Evolutionary conservation across 2,888 invertebrate species (phyloP).

Genomic region (Hymenopus coronatus): DNA sequence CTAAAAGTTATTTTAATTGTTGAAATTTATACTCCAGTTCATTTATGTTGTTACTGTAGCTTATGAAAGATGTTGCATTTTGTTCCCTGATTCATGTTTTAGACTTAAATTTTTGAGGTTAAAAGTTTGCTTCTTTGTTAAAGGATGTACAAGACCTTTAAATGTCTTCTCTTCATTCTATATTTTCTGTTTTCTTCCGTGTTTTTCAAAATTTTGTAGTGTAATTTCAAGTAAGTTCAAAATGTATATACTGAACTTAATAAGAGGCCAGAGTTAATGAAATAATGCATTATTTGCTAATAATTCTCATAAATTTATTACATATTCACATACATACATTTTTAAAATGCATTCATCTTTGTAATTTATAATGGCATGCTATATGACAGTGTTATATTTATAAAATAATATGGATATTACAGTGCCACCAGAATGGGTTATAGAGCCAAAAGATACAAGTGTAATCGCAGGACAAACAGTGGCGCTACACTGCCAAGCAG

Average conservation of each 20-base stretch:
- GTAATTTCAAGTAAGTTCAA: not conserved
- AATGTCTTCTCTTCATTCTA: not conserved
- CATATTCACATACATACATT: not conserved
- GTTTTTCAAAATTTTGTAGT: not conserved
- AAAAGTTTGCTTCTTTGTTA: not conserved
- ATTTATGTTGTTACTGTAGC: not conserved
- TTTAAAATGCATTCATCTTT: not conserved
- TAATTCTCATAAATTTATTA: not conserved
- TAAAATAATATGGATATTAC: slow-evolving; percentile 21
- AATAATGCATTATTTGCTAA: not conserved
- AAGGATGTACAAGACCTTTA: not conserved
- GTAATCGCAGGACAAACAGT: slow-evolving; percentile 44
- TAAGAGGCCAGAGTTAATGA: not conserved
- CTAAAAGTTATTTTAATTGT: not conserved
- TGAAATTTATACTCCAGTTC: not conserved
- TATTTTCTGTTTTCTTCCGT: not conserved
- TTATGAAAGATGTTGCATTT: not conserved
- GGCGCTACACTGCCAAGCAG: slow-evolving; percentile 45
- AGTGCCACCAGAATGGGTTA: slow-evolving; percentile 47
- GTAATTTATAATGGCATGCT: not conserved
- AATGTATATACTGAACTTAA: not conserved
- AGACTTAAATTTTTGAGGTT: not conserved
- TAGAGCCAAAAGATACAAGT: slow-evolving; percentile 43
- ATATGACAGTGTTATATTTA: not conserved
- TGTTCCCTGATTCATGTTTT: not conserved